These are phyloP conservation scores for Scleropages formosus DNA, from an alignment of 2,797 vertebrate species.

Conservation along the genomic window DNA sequence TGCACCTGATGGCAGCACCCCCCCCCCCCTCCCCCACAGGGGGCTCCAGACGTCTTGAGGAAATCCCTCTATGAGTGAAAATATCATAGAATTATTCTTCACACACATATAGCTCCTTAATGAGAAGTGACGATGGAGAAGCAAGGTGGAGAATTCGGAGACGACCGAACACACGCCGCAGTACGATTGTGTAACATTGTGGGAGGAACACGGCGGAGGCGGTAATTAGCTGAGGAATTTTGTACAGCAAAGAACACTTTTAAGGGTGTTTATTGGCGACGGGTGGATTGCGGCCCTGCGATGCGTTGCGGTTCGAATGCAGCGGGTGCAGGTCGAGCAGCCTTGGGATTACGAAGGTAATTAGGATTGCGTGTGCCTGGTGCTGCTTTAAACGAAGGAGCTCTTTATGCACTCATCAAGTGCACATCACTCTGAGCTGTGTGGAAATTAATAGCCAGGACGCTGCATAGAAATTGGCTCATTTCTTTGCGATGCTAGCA, in stretches of 20 bases:
- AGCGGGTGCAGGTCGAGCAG: background rate
- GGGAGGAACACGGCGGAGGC: background rate
- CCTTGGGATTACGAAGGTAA: constrained; percentile 6
- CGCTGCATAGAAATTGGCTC: constrained; percentile 1
- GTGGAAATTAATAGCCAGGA: constrained; percentile 6
- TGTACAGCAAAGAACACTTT: background rate
- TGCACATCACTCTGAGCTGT: constrained; percentile 2
- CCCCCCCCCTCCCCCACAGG: too few species aligned
- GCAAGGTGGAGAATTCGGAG: background rate
- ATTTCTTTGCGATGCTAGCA: background rate
- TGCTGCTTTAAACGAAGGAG: background rate
- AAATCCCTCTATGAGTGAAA: too few species aligned
- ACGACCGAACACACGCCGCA: background rate
- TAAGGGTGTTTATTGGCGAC: background rate
- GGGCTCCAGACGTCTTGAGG: background rate
- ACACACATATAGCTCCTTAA: too few species aligned
- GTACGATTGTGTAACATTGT: background rate
- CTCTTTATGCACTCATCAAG: constrained; percentile 10
- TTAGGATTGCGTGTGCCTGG: background rate
- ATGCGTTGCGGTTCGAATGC: background rate
- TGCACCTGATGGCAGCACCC: too few species aligned
- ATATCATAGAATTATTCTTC: too few species aligned
- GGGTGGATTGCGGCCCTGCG: background rate
- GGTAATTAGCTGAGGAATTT: constrained; percentile 4
- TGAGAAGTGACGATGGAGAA: too few species aligned